A percentile compares a stretch with the other conserved stretches of the same genome.
phyloP scores from a whole-genome alignment of 2,113 vertebrate species.

The Crotalus helleri region DNA sequence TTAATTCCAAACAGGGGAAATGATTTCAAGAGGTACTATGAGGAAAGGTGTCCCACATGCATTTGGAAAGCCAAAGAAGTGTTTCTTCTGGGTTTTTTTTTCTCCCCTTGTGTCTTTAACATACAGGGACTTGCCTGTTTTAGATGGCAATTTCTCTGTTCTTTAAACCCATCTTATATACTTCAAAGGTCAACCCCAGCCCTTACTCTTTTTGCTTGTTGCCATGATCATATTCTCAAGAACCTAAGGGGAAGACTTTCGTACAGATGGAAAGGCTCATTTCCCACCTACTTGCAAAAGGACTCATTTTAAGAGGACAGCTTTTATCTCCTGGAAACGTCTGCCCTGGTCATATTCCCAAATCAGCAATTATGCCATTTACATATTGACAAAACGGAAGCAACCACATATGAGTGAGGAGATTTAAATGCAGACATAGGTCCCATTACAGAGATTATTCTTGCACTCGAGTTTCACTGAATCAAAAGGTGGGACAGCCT shows the following conservation, averaged over 20 bases:
- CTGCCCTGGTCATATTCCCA: background rate
- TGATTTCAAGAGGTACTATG: background rate
- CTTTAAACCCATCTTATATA: background rate
- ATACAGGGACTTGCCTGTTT: background rate
- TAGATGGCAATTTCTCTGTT: background rate
- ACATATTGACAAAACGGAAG: background rate
- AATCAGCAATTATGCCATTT: background rate
- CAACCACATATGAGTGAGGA: background rate
- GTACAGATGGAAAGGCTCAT: conserved; percentile 42
- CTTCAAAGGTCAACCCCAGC: conserved; percentile 49
- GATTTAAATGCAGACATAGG: background rate
- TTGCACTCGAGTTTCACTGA: background rate
- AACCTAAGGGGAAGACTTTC: conserved; percentile 49
- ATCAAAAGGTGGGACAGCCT: background rate
- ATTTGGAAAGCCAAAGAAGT: background rate
- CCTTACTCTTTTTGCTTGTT: conserved; percentile 48
- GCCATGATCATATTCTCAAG: conserved; percentile 42
- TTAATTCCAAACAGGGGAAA: background rate
- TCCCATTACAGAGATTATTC: background rate
- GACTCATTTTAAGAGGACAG: background rate
- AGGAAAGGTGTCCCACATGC: background rate
- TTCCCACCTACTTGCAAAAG: background rate
- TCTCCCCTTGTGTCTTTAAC: background rate
- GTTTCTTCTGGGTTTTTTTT: background rate
- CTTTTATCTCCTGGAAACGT: background rate